A percentile compares a stretch with the other conserved stretches of the same genome.
phyloP scores from a whole-genome alignment of 2,113 vertebrate species.

The Eira barbara region DNA sequence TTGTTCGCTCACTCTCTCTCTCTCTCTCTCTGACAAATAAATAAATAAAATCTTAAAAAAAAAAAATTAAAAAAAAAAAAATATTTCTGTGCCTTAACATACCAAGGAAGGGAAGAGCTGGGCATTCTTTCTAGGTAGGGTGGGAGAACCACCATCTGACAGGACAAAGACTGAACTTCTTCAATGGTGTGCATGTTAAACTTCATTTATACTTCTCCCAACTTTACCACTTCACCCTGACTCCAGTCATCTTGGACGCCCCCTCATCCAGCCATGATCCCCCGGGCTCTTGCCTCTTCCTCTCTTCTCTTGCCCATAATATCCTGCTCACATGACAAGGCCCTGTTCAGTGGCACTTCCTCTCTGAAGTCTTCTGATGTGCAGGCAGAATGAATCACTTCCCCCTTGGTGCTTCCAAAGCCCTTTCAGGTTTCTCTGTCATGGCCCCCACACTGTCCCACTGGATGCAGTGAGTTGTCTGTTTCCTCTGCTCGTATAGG shows the following conservation, averaged over 20 bases:
- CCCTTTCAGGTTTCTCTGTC: not conserved
- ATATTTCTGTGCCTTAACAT: not conserved
- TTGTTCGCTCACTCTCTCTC: too few relatives aligned
- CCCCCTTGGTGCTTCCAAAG: not conserved
- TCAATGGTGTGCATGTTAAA: not conserved
- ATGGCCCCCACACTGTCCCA: not conserved
- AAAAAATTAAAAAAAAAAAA: too few relatives aligned
- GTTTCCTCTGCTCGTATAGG: not conserved
- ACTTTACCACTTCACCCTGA: too few relatives aligned
- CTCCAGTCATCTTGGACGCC: not conserved
- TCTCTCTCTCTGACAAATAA: too few relatives aligned
- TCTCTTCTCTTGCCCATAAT: not conserved
- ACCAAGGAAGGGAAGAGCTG: not conserved
- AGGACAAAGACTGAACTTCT: not conserved
- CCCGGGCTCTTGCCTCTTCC: not conserved
- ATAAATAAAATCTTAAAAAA: too few relatives aligned
- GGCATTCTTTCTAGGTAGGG: not conserved
- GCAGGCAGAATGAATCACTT: not conserved
- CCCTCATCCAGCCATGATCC: not conserved
- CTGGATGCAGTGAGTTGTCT: not conserved
- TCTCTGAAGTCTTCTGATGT: not conserved
- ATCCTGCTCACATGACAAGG: not conserved
- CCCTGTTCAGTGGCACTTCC: not conserved
- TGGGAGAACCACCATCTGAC: not conserved
- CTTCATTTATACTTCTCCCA: not conserved